Evolutionary conservation across 2,888 invertebrate genomes (phyloP), one percentile per base, ranked within the genome.

Genomic region (Tipula lateralis): DNA sequence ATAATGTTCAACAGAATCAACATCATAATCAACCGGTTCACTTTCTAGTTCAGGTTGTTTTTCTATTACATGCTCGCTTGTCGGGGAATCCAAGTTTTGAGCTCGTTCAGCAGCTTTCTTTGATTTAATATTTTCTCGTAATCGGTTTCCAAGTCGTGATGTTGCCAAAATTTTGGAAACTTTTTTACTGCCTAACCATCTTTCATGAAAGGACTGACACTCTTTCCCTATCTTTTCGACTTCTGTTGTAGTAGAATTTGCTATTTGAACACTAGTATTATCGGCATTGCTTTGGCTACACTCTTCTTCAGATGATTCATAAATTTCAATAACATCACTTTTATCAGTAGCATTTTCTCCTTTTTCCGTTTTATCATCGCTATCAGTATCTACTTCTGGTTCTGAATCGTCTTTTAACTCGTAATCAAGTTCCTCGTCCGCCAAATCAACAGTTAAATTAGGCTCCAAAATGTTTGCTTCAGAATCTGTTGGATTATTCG

Each of bases 101-200:
- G 44, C 36, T 30, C 13, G 29, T 7, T 89, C 86, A 84, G 90
- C 91, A 85, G 88, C 90, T 86, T 91, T 91, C 1, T 91, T 86
- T 85, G 91, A 90, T 87, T 88, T 91, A 86, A 93, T 92, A 87
- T 93, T 93, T 87, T 92, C 92, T 85, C 93, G 89, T n/a, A 93
- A 88, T 19, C 92, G 92, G 86, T 93, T 93, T 0, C 92, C 89
- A 81, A 93, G 90, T 82, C 91, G 91, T 0, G 93, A 91, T 0
- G 91, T 91, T 0, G 90, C 91, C 19, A 93, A 87, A 0, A 93
- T 92, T 86, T 89, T 91, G 87, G 91, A 92, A 0, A 93, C 93
- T 88, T 93, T 93, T 13, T 90, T 91, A 86, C 93, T 93, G 12
- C 90, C 91, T 82, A 93, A 88, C 88, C 93, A 93, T 83, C 93